Evolutionary conservation across 35 echinoderm and acorn worm genomes (phyloP).

Genomic region (Hemicentrotus pulcherrimus): DNA sequence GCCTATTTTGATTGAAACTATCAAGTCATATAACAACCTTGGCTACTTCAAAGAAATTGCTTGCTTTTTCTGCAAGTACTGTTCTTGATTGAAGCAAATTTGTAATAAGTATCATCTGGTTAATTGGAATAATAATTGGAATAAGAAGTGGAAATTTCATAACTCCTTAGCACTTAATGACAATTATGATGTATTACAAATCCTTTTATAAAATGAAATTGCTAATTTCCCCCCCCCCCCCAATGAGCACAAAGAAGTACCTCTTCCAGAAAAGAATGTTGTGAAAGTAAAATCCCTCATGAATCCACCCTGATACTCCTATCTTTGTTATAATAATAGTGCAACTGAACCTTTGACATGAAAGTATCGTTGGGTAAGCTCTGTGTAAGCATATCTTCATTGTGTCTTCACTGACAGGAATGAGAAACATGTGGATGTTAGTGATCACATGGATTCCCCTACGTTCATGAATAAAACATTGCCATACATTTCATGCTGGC

Average conservation of each 20-base stretch:
- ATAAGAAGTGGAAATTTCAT: neutral
- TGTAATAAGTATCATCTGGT: neutral
- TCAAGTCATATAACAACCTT: neutral
- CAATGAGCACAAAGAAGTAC: too few relatives aligned
- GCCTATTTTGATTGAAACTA: neutral
- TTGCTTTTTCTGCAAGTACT: neutral
- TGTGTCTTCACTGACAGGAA: neutral
- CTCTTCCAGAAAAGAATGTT: neutral
- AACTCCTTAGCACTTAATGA: neutral
- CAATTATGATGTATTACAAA: neutral
- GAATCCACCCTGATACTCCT: neutral
- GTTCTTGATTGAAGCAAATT: too few relatives aligned
- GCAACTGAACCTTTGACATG: neutral
- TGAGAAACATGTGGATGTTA: neutral
- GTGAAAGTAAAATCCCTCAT: neutral
- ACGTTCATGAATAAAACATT: neutral
- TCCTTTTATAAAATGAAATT: neutral
- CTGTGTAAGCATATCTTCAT: neutral
- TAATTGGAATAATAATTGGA: neutral
- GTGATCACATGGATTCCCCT: neutral
- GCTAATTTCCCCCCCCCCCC: too few relatives aligned
- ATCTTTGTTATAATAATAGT: conserved; percentile 4
- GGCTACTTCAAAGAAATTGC: neutral
- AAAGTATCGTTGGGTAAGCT: neutral
- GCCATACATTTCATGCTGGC: conserved; percentile 1